Base-by-base conservation (phyloP, 2,113 vertebrate species). In the Nestor notabilis region DNA sequence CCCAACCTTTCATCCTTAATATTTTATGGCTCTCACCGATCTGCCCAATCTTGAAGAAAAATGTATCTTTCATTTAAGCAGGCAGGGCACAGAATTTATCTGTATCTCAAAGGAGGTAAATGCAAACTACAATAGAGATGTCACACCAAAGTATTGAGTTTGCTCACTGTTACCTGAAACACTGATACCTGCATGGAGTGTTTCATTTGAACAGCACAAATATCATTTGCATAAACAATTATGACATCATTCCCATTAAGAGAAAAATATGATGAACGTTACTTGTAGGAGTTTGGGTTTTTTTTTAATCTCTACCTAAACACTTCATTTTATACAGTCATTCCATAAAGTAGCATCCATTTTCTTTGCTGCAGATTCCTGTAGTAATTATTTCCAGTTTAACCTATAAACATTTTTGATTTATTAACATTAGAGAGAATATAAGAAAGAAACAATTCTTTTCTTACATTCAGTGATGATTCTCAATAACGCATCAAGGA, bases 21-120 rank as follows among this genome's bases (percentile, higher is more conserved):
- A 98, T 98, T 99, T 98, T 98, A 99, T 98, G 93, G 95, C 61
- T 65, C 65, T 97, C 93, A 95, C 96, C 96, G 96, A 97, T 90
- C 79, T 95, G 95, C 95, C 93, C 93, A 94, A 33, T 98, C 97
- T 95, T 95, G 97, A 98, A 98, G 97, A 98, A 98, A 98, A 97
- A 98, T 97, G 96, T 98, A 97, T 98, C 97, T 98, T 98, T 97
- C 94, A 98, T 98, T 98, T 98, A 98, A 98, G 95, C 94, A 97
- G 96, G 65, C 79, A 89, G 56, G 43, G 50, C 79, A 17, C 13
- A 91, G 96, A 95, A 98, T 96, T 95, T 82, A 93, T 93, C 78
- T 95, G 44, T 90, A 72, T 87, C 83, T 84, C 71, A 81, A 61
- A 81, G 74, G 63, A 93, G 55, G 35, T 88, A 96, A 97, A 95